Evolutionary conservation across 2,113 vertebrate species (phyloP), one percentile per base, ranked within the genome.

Genomic region (Pyrgilauda ruficollis): DNA sequence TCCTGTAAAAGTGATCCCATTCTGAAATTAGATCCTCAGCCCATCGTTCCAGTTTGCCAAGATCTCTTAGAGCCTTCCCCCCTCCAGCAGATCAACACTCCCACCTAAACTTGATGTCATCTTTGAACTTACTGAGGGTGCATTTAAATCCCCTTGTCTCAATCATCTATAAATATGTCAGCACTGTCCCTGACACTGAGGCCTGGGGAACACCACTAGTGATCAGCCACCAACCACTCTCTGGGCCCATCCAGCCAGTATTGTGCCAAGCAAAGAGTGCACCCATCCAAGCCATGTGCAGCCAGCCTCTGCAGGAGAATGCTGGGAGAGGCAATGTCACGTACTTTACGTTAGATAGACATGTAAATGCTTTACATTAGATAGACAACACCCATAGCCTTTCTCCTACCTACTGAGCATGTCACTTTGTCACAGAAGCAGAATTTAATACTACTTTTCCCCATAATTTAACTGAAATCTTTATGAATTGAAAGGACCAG

Each of bases 81-180:
- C 13, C 10, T 53, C 13, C 14, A 63, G 30, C 11, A 56, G 30
- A 41, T 21, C 30, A 63, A 30, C 18, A 55, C 11, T 35, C 13
- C 11, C 20, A 63, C 9, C 13, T 56, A 35, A 63, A 35, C 35
- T 49, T 35, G 15, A 4, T 70, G 47, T 79, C 30, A 16, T 41
- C n/a, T 55, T 87, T 78, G 39, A 72, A 21, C 11, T 41, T 41
- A 9, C 11, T 26, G n/a, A 79, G 10, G 24, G 47, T n/a, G 19
- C 5, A 13, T n/a, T 55, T 46, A 41, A 55, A 47, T 30, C 24
- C 11, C 13, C 5, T 21, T 6, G 1, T n/a, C 16, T n/a, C n/a
- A 62, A 30, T 16, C 20, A 63, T 6, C 0, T 0, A 55, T 30
- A n/a, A 16, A 47, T n/a, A 14, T 11, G 7, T 21, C 21, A 35